Evolutionary conservation across 2,888 invertebrate species (phyloP).

Genomic region (Erebia ligea): DNA sequence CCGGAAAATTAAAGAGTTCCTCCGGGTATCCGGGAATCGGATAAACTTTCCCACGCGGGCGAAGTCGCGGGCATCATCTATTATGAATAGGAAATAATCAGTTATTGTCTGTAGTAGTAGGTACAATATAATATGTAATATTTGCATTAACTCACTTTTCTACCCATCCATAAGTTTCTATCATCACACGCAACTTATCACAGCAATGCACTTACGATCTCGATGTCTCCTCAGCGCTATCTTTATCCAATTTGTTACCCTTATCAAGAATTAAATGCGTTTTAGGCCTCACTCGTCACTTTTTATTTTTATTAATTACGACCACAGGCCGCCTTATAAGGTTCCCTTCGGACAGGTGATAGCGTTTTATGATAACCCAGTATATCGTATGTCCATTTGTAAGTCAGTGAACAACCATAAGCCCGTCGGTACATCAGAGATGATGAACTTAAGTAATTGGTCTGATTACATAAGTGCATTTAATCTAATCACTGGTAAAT

Average conservation of each 20-base stretch:
- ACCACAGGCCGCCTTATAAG: constrained; percentile 59
- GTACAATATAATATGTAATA: no score
- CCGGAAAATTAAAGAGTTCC: no score
- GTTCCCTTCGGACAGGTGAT: constrained; percentile 65
- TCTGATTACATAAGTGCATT: constrained; percentile 3
- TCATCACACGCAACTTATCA: constrained; percentile 70
- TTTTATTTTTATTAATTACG: constrained; percentile 79
- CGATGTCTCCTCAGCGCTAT: constrained; percentile 76
- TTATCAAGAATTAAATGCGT: constrained; percentile 83
- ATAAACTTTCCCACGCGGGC: no score
- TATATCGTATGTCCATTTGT: constrained; percentile 69
- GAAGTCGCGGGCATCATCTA: neutral
- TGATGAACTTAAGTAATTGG: constrained; percentile 17
- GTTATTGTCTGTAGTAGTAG: no score
- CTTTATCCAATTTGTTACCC: constrained; percentile 83
- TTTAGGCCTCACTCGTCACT: constrained; percentile 71
- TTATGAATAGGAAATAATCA: neutral
- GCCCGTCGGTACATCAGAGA: constrained; percentile 18
- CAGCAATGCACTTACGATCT: constrained; percentile 82
- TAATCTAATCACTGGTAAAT: no score
- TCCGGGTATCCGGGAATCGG: no score
- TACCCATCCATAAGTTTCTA: constrained; percentile 24
- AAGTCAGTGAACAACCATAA: constrained; percentile 35
- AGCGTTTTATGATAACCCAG: constrained; percentile 67
- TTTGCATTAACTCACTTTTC: neutral